Evolutionary conservation across 2,888 invertebrate genomes (phyloP), one percentile per base, ranked within the genome.

Genomic region (Alcis repandata): DNA sequence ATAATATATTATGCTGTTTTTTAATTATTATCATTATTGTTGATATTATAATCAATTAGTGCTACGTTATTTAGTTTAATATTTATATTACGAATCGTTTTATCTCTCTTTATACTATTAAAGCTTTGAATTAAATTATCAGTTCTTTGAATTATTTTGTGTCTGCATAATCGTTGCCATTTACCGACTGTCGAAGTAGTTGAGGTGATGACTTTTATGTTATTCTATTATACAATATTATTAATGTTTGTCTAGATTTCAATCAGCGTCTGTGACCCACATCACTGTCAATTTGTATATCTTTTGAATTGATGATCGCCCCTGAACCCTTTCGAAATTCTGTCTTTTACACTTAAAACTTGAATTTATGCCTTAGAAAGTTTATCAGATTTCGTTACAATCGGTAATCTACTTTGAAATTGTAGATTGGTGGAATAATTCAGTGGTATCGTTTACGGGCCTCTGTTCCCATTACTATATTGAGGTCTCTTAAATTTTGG

Each of bases 201-300:
- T 51, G 33, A 49, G 56, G 36, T 61, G 59, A 51, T 63, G 52
- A 62, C 45, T 40, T 62, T 51, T 66, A 46, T 59, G 22, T 58
- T 68, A 67, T 66, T 62, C 51, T 15, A 53, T 6, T 2, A n/a
- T n/a, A n/a, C n/a, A 27, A 6, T 27, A 27, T 66, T 61, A 66
- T 61, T 60, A 27, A 52, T 57, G 65, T 61, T 66, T 61, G 60
- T 41, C 57, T 60, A 65, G 64, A 70, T 70, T 71, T 63, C 58
- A 69, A 71, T 73, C 70, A 67, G 66, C 46, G 59, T 41, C 57
- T 59, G 52, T 66, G 57, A 71, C 71, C 71, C 69, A 69, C 60
- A 67, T 73, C 71, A 73, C 67, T 71, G 73, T 71, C 70, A 70
- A 71, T 73, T 69, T 73, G 71, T 69, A 62, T 70, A 67, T 66